phyloP scores from a whole-genome alignment of 2,113 vertebrate species.

The Antigone vipio region DNA sequence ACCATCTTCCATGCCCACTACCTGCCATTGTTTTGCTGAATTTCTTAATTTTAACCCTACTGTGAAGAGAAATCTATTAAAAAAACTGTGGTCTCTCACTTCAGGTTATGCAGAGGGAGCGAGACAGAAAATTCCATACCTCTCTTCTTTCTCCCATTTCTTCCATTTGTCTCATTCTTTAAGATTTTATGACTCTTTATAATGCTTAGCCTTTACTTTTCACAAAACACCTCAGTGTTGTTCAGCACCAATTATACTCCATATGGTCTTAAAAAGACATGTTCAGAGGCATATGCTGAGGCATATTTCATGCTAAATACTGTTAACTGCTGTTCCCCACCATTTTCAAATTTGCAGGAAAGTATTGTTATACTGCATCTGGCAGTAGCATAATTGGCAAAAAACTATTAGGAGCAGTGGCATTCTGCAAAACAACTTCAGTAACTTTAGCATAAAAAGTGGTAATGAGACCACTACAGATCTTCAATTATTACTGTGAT shows the following conservation, averaged over 20 bases:
- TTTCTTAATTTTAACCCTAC: background rate
- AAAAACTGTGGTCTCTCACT: background rate
- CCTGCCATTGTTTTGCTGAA: background rate
- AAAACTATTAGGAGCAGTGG: background rate
- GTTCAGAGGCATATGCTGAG: constrained; percentile 58
- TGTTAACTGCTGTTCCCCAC: constrained; percentile 42
- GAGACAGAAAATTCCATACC: background rate
- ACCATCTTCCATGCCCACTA: background rate
- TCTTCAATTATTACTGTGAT: background rate
- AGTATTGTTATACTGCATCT: constrained; percentile 46
- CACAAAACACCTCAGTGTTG: constrained; percentile 57
- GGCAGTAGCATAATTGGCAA: background rate
- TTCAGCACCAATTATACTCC: constrained; percentile 57
- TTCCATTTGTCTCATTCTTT: background rate
- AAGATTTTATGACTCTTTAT: background rate
- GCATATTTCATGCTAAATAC: constrained; percentile 62
- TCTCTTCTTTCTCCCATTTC: background rate
- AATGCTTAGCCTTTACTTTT: constrained; percentile 49
- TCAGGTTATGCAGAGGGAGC: background rate
- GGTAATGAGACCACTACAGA: background rate
- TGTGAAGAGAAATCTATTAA: background rate
- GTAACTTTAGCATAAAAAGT: background rate
- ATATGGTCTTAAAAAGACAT: constrained; percentile 52
- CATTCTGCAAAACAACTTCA: background rate
- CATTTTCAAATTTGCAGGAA: constrained; percentile 28